Conservation (phyloP, 1,140 invertebrate genomes). For the Penaeus indicus region DNA sequence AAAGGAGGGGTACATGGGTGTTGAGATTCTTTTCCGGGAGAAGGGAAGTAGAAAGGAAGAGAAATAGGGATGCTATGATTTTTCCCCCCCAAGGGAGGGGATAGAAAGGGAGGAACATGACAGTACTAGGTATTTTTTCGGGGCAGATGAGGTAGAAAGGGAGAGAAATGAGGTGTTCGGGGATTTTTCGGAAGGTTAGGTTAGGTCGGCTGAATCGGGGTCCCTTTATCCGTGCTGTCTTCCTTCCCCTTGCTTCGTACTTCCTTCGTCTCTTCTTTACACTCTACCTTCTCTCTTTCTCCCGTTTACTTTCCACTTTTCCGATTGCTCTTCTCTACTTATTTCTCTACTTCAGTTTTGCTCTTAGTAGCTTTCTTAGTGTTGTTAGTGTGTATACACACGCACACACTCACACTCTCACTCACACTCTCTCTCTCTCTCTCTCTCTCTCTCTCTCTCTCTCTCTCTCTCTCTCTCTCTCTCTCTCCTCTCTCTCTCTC, state of each 20-base stretch:
- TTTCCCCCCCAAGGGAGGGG: neutral
- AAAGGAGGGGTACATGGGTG: neutral
- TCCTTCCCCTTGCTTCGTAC: neutral
- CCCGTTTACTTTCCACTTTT: neutral
- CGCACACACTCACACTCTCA: too few relatives aligned
- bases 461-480: slow-evolving; percentile 16
- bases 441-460: slow-evolving; percentile 16
- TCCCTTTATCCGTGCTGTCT: neutral
- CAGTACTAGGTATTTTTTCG: neutral
- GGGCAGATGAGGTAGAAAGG: neutral
- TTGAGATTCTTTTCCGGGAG: too few relatives aligned
- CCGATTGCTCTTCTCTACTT: neutral
- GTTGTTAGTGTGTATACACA: too few relatives aligned
- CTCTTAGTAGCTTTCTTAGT: too few relatives aligned
- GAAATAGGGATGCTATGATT: too few relatives aligned
- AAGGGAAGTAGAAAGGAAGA: too few relatives aligned
- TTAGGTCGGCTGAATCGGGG: neutral
- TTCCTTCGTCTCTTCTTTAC: neutral
- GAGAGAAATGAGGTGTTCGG: neutral
- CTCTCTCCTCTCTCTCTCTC: neutral
- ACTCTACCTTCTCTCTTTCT: neutral
- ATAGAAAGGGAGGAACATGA: neutral
- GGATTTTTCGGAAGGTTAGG: neutral
- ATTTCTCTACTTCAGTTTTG: too few relatives aligned
- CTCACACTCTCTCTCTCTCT: neutral